Evolutionary conservation across 1,140 invertebrate species (phyloP), one percentile per base, ranked within the genome.

Genomic region (Conopomorpha cramerella): DNA sequence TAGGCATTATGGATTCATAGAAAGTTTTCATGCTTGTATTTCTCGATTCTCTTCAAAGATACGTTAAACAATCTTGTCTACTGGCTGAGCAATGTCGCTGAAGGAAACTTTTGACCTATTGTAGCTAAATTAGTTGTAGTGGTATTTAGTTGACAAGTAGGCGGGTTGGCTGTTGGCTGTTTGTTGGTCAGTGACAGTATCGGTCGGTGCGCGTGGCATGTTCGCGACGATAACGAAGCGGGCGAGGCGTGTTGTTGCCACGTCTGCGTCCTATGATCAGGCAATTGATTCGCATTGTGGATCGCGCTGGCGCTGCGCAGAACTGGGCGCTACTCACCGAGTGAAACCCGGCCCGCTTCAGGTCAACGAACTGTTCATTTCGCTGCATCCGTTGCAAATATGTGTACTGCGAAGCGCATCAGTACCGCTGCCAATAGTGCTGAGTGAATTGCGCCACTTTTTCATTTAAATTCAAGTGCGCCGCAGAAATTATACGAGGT

Each of bases 371-470:
- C 70, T 70, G 52, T 61, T 63, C 67, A 72, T 72, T 74, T 74
- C 55, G 61, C 70, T 74, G 70, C 70, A 74, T 74, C 67, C 67
- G 64, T 70, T 74, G 70, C 70, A 70, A 74, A 72, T 72, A n/a
- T n/a, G n/a, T n/a, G n/a, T n/a, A 74, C 50, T 63, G 51, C 52
- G 59, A 48, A 49, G 61, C 55, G 63, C 67, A 68, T 66, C 59
- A 60, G 46, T 57, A 49, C 61, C 57, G 56, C 60, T 58, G 62
- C 65, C 61, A 66, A 64, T 67, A 65, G 61, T 56, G 51, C 53
- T 42, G 50, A 59, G 44, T 56, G 48, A 51, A 55, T n/a, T 60
- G 57, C 45, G 52, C 45, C 47, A 46, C 46, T 60, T 64, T 56
- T 66, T 57, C 48, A 55, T 49, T 60, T 46, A 50, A 51, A 44